Evolutionary conservation across 2,888 invertebrate genomes (phyloP).

Genomic region (Heteromurus nitidus): DNA sequence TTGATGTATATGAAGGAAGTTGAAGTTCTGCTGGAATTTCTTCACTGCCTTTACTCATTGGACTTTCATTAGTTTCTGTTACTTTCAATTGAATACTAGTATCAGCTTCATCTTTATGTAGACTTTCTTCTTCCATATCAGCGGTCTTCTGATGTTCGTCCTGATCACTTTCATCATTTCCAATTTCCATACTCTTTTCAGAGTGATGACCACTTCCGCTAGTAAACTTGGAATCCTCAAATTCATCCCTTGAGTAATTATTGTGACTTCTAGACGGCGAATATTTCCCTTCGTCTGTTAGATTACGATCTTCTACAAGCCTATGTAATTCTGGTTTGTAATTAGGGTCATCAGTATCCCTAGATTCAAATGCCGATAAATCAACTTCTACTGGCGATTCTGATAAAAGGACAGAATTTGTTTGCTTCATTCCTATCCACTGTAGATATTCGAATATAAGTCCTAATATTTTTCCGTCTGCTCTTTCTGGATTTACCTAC

Average conservation of each 20-base stretch:
- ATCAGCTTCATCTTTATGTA: no score
- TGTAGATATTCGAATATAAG: slow-evolving; percentile 71
- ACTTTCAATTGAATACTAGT: not conserved
- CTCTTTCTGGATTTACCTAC: slow-evolving; percentile 63
- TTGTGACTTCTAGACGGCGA: slow-evolving; percentile 43
- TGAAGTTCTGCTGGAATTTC: no score
- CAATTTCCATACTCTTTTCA: slow-evolving; percentile 11
- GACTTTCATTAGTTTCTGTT: not conserved
- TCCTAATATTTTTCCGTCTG: slow-evolving; percentile 59
- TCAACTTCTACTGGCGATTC: slow-evolving; percentile 69
- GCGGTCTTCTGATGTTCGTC: not conserved
- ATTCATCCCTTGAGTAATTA: slow-evolving; percentile 56
- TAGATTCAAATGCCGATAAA: slow-evolving; percentile 33
- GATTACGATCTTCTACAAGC: slow-evolving; percentile 40
- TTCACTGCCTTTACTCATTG: not conserved
- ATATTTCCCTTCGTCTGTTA: slow-evolving; percentile 21
- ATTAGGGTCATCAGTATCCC: slow-evolving; percentile 15
- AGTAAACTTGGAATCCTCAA: slow-evolving; percentile 56
- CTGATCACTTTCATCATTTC: not conserved
- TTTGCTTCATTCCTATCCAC: slow-evolving; percentile 72
- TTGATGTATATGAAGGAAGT: not conserved
- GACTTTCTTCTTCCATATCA: not conserved
- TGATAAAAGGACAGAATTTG: slow-evolving; percentile 64
- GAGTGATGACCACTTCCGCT: slow-evolving; percentile 49
- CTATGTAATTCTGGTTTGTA: slow-evolving; percentile 48